Evolutionary conservation across 2,797 vertebrate species (phyloP).

Genomic region (Pempheris klunzingeri): DNA sequence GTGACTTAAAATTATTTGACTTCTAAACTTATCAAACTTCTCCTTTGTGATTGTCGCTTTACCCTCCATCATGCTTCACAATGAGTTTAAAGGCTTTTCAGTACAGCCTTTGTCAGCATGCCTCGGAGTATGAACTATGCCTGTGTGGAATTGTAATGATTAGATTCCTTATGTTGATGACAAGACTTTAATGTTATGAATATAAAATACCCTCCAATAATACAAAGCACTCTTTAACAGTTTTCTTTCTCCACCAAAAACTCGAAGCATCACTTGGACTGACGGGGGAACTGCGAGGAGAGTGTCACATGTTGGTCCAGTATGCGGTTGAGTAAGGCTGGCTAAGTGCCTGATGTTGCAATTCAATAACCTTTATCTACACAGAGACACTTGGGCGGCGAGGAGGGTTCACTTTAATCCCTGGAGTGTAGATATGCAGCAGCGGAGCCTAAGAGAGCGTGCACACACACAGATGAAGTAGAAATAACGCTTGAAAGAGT

Average conservation of each 20-base stretch:
- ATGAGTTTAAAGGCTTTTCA: slow-evolving; percentile 46
- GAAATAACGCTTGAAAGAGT: slow-evolving; percentile 39
- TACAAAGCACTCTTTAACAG: slow-evolving; percentile 30
- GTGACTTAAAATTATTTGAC: slow-evolving; percentile 45
- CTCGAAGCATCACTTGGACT: slow-evolving; percentile 34
- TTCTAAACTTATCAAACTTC: slow-evolving; percentile 45
- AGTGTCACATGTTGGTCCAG: slow-evolving; percentile 10
- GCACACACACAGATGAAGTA: slow-evolving; percentile 24
- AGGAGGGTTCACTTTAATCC: slow-evolving; percentile 39
- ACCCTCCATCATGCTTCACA: slow-evolving; percentile 36
- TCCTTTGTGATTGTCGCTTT: slow-evolving; percentile 36
- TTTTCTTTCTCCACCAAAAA: slow-evolving; percentile 7
- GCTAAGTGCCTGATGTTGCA: slow-evolving; percentile 32
- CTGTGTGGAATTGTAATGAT: slow-evolving; percentile 48
- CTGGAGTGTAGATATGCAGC: slow-evolving; percentile 28
- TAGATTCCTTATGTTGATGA: slow-evolving; percentile 47
- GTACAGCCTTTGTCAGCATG: slow-evolving; percentile 46
- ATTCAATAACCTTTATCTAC: slow-evolving; percentile 51
- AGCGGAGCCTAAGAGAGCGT: slow-evolving; percentile 6
- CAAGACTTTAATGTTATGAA: slow-evolving; percentile 48
- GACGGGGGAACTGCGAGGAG: not conserved
- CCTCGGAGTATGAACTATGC: slow-evolving; percentile 42
- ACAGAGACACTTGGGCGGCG: slow-evolving; percentile 26
- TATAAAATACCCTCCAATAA: slow-evolving; percentile 46
- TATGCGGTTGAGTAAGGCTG: slow-evolving; percentile 15